These are phyloP conservation scores for Epizoanthus rinbou DNA, from an alignment of 92 coral and sea anemone species.

Conservation along the genomic window DNA sequence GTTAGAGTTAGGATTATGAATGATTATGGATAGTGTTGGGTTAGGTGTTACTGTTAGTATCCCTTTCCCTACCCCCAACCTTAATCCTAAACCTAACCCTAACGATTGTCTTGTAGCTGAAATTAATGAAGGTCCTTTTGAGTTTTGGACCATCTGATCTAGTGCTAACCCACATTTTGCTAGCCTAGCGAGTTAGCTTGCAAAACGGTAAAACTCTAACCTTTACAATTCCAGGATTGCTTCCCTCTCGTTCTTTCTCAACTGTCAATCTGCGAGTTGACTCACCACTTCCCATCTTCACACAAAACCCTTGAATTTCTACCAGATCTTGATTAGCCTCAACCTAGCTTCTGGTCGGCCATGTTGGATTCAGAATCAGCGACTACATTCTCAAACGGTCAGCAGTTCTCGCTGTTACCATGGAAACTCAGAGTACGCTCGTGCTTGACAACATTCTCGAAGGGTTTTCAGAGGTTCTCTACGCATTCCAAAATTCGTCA, in stretches of 20 bases:
- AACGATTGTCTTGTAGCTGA: no score
- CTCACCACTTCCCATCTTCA: conserved; percentile 85
- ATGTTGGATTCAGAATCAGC: conserved; percentile 54
- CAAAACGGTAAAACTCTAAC: conserved; percentile 33
- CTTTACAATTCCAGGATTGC: conserved; percentile 71
- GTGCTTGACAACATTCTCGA: neutral
- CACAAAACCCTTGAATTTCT: neutral
- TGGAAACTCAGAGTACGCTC: conserved; percentile 20
- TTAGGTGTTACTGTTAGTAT: no score
- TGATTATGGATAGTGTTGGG: no score
- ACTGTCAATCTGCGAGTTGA: conserved; percentile 82
- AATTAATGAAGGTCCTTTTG: no score
- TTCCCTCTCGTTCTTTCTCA: conserved; percentile 65
- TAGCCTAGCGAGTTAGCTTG: no score
- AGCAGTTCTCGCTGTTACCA: conserved; percentile 58
- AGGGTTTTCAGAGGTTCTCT: neutral
- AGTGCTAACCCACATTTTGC: no score
- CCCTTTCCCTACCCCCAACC: no score
- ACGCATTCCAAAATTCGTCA: neutral
- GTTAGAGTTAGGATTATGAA: no score
- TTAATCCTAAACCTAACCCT: no score
- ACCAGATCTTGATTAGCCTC: neutral
- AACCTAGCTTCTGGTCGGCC: conserved; percentile 56
- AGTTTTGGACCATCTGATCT: no score
- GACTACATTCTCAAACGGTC: conserved; percentile 35